Evolutionary conservation across 2,113 vertebrate genomes (phyloP).

Genomic region (Tretioscincus oriximinensis): DNA sequence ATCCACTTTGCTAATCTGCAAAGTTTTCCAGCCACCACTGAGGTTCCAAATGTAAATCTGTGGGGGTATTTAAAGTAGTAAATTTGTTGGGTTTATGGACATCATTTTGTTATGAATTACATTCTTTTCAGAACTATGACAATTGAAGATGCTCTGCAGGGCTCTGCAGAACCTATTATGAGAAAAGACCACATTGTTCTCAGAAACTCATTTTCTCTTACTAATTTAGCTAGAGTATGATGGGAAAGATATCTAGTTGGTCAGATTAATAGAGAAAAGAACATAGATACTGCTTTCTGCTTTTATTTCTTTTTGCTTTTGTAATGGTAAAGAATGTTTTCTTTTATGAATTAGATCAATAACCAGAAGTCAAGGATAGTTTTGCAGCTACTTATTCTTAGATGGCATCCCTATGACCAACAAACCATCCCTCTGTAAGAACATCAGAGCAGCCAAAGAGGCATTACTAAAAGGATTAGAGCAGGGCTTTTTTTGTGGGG

Average conservation of each 20-base stretch:
- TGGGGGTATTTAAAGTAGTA: conserved; percentile 33
- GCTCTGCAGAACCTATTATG: neutral
- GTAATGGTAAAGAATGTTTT: neutral
- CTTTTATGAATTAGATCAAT: neutral
- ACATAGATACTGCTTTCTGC: neutral
- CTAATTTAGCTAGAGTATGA: conserved; percentile 20
- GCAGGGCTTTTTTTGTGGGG: too few species aligned
- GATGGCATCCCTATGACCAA: too few species aligned
- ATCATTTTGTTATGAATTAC: conserved; percentile 19
- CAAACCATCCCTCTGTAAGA: too few species aligned
- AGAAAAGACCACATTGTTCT: conserved; percentile 28
- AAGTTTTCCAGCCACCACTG: neutral
- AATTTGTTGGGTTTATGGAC: conserved; percentile 34
- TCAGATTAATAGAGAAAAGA: neutral
- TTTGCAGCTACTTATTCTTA: neutral
- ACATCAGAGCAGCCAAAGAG: too few species aligned
- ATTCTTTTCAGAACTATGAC: conserved; percentile 23
- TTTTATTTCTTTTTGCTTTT: neutral
- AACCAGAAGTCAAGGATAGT: neutral
- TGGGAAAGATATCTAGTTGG: neutral
- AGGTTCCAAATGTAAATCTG: conserved; percentile 50
- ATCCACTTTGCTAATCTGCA: conserved; percentile 28
- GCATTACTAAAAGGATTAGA: too few species aligned
- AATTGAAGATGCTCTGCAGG: conserved; percentile 11
- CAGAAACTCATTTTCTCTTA: neutral